A percentile compares a stretch with the other conserved stretches of the same genome.
phyloP scores from a whole-genome alignment of 2,113 vertebrate genomes.

The Herpailurus yagouaroundi region DNA sequence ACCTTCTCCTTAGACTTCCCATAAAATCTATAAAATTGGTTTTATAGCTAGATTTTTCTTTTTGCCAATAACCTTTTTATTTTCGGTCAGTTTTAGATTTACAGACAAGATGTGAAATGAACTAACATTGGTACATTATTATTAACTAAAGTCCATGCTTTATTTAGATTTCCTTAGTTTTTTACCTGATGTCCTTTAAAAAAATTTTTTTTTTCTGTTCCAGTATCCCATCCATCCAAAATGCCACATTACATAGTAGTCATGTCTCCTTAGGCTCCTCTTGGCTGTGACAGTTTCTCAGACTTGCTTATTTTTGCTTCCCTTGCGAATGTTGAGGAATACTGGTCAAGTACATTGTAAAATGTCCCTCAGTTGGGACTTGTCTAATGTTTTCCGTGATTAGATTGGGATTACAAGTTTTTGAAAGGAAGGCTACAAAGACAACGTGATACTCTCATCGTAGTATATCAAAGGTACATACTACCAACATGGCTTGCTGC shows the following conservation, averaged over 20 bases:
- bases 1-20: background rate
- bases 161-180: background rate
- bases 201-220: background rate
- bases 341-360: background rate
- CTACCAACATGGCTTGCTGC: background rate
- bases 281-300: background rate
- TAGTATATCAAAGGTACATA: too few relatives aligned
- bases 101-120: background rate
- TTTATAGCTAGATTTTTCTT: background rate
- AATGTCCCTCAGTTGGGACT: background rate
- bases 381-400: background rate
- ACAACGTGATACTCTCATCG: background rate
- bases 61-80: background rate
- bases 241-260: too few relatives aligned
- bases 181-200: background rate
- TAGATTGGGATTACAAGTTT: background rate
- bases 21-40: background rate
- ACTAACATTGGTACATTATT: background rate
- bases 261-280: background rate
- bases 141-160: background rate
- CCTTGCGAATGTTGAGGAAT: background rate
- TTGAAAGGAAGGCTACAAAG: background rate
- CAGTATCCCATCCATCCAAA: background rate
- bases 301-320: background rate
- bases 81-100: background rate